Base-by-base conservation (phyloP, 2,113 vertebrate species). In the Anas platyrhynchos region DNA sequence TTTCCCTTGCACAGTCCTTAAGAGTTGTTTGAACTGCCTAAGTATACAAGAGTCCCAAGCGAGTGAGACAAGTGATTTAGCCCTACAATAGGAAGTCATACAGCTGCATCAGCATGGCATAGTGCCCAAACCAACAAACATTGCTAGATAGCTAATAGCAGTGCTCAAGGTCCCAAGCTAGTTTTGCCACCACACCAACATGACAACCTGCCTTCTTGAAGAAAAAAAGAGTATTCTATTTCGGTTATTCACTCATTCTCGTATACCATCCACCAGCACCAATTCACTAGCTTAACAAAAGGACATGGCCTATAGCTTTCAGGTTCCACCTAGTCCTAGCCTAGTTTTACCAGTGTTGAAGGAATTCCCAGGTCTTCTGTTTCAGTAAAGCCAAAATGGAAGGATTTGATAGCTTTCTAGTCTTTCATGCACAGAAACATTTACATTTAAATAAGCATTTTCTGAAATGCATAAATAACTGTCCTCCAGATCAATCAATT, bases 401-500 rank as follows among this genome's bases (percentile, higher is more conserved):
- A 67, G 46, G n/a, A 67, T 80, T 76, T 74, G 78, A 82, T 44
- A 90, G 61, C 61, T 75, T 88, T 82, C 41, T 79, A 44, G 5
- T 27, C 22, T 83, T 78, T 46, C 48, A 23, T 89, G 48, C 41
- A 80, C 86, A 77, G 56, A 7, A 92, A 61, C 38, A 80, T 12
- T 87, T 83, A 52, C 13, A 78, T 85, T 91, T 88, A 89, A 62
- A 77, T 67, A 88, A n/a, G 14, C 55, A 41, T 91, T 59, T 80
- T 89, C 54, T 90, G 89, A 86, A 94, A 54, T 89, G 22, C 54
- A 78, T 69, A 88, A 52, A 86, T 88, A 88, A 73, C 43, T 66
- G 62, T 86, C 27, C 38, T 89, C 17, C 58, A 91, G 61, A 50
- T 41, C 23, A 50, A 50, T 25, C 50, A 50, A 50, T 50, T 25